Conservation (phyloP, 1,140 invertebrate species). For the Halyomorpha halys region DNA sequence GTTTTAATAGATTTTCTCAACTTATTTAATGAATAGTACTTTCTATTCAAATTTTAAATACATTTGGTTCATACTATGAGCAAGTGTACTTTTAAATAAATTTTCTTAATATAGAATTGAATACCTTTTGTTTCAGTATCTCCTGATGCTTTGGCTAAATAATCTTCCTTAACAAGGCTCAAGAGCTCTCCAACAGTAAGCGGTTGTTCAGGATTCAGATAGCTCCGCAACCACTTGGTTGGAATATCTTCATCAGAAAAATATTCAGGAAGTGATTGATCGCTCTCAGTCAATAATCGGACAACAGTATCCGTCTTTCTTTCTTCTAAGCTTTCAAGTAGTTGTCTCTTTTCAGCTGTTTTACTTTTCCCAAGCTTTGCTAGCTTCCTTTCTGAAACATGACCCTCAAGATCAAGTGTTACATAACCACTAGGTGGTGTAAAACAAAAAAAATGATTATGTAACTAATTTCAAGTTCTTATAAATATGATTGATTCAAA, state of each 20-base stretch:
- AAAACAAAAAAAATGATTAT: background rate
- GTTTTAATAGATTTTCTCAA: too few species aligned
- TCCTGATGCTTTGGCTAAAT: conserved; percentile 33
- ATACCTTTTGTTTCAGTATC: conserved; percentile 12
- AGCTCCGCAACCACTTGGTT: conserved; percentile 28
- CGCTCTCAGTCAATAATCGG: conserved; percentile 26
- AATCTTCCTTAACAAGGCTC: conserved; percentile 44
- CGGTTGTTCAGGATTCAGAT: conserved; percentile 32
- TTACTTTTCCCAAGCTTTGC: background rate
- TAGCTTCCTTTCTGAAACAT: conserved; percentile 11
- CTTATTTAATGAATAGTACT: too few species aligned
- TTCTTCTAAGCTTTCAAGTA: conserved; percentile 11
- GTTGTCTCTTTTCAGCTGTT: background rate
- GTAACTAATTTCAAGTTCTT: background rate
- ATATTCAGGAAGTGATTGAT: background rate
- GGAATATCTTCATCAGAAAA: conserved; percentile 27
- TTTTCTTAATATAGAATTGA: background rate
- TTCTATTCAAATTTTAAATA: too few species aligned
- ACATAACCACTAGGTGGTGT: background rate
- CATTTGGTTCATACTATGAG: too few species aligned
- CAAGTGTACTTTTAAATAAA: too few species aligned
- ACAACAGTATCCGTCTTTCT: conserved; percentile 25
- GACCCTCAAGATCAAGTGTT: background rate
- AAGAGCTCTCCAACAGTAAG: conserved; percentile 40
- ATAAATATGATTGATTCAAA: background rate